Percentiles rank a stretch among this genome's conserved stretches.
These are phyloP conservation scores for Podotricha telesiphe DNA, from an alignment of 2,888 invertebrate genomes.

Conservation along the genomic window DNA sequence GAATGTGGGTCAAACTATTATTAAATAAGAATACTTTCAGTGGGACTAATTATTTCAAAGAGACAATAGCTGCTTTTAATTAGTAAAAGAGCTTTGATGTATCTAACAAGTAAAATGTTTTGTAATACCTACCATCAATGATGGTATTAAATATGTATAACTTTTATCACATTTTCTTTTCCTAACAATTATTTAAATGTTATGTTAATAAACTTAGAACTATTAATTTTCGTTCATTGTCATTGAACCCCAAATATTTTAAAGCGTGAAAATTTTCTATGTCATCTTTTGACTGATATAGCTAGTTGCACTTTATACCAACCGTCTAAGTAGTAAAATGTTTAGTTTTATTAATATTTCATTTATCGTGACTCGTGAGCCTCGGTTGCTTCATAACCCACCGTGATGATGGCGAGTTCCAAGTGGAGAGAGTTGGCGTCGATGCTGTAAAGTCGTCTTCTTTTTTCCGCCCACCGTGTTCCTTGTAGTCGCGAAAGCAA, in stretches of 20 bases:
- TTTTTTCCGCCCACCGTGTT: slow-evolving; percentile 90
- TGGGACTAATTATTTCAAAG: neutral
- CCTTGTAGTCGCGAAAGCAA: slow-evolving; percentile 96
- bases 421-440: slow-evolving; percentile 89
- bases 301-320: neutral
- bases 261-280: too few relatives aligned
- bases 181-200: too few relatives aligned
- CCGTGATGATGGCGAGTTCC: slow-evolving; percentile 85
- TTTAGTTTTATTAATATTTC: neutral
- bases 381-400: slow-evolving; percentile 51
- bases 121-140: too few relatives aligned
- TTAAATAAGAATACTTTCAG: neutral
- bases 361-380: neutral
- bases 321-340: neutral
- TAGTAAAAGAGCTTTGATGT: neutral
- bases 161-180: too few relatives aligned
- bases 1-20: neutral
- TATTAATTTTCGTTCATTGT: too few relatives aligned
- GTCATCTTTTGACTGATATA: neutral
- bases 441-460: slow-evolving; percentile 88
- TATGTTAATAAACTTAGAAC: too few relatives aligned
- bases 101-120: too few relatives aligned
- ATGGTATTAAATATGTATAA: too few relatives aligned
- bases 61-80: neutral
- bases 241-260: too few relatives aligned